Conservation (phyloP, 2,888 invertebrate species). For the Troides oblongomaculatus region DNA sequence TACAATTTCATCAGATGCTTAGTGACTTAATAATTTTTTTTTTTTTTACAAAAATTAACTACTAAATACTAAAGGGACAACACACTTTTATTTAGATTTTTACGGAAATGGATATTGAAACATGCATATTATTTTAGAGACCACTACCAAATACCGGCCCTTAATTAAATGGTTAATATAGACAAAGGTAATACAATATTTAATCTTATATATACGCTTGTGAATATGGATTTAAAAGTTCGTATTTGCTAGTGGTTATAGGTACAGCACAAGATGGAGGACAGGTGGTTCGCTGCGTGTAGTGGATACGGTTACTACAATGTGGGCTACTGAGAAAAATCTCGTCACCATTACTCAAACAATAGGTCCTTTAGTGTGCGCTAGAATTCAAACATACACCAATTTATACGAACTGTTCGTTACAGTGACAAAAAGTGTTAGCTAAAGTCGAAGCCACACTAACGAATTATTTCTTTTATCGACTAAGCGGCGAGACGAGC, state of each 20-base stretch:
- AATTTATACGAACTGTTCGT: constrained; percentile 24
- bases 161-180: neutral
- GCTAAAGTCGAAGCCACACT: constrained; percentile 12
- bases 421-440: neutral
- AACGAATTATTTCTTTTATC: neutral
- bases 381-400: constrained; percentile 67
- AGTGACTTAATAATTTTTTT: constrained; percentile 32
- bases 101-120: constrained; percentile 54
- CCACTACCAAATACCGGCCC: constrained; percentile 44
- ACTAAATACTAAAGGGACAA: constrained; percentile 58
- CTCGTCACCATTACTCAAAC: constrained; percentile 72
- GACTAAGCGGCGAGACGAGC: too few species aligned
- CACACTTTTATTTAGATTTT: constrained; percentile 53
- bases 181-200: neutral
- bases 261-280: constrained; percentile 49
- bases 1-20: constrained; percentile 28
- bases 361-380: constrained; percentile 72
- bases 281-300: constrained; percentile 44
- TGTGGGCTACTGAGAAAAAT: constrained; percentile 59
- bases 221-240: constrained; percentile 10
- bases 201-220: constrained; percentile 24
- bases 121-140: constrained; percentile 59
- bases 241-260: constrained; percentile 49
- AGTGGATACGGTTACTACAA: constrained; percentile 54
- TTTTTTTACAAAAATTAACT: constrained; percentile 40